Conservation (phyloP, 2,888 invertebrate species). For the Deilephila porcellus region DNA sequence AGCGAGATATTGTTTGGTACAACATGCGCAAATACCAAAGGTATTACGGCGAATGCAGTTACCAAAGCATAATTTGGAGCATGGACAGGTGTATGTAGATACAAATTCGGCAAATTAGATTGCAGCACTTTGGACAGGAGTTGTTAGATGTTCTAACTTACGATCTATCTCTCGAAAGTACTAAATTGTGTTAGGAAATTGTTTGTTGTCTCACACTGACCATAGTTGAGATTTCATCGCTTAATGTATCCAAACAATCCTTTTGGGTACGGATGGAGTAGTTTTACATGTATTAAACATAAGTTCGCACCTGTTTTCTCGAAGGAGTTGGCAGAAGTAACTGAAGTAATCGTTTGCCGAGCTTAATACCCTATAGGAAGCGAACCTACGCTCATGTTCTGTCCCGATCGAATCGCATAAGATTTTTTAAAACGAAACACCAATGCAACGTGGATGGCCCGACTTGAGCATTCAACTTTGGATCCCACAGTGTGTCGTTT, state of each 20-base stretch:
- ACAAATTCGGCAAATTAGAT: conserved; percentile 9
- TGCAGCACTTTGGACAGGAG: conserved; percentile 47
- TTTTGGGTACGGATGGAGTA: background rate
- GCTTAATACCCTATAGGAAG: too few relatives aligned
- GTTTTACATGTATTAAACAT: too few relatives aligned
- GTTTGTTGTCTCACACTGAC: conserved; percentile 39
- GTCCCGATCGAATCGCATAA: too few relatives aligned
- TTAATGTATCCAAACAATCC: background rate
- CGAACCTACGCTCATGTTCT: too few relatives aligned
- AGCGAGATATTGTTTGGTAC: background rate
- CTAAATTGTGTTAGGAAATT: conserved; percentile 54
- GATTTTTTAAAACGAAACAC: too few relatives aligned
- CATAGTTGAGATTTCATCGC: conserved; percentile 5
- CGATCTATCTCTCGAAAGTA: conserved; percentile 48
- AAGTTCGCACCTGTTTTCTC: too few relatives aligned
- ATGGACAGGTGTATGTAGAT: background rate
- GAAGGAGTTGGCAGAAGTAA: too few relatives aligned
- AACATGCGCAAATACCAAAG: conserved; percentile 1
- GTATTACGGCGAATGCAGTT: background rate
- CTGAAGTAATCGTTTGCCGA: too few relatives aligned
- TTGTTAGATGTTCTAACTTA: conserved; percentile 48
- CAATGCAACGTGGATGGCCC: too few relatives aligned
- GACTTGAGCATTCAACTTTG: too few relatives aligned
- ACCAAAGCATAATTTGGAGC: background rate
- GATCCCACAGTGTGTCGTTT: too few relatives aligned